Base-by-base conservation (phyloP, 2,113 vertebrate genomes). In the Elgaria multicarinata region DNA sequence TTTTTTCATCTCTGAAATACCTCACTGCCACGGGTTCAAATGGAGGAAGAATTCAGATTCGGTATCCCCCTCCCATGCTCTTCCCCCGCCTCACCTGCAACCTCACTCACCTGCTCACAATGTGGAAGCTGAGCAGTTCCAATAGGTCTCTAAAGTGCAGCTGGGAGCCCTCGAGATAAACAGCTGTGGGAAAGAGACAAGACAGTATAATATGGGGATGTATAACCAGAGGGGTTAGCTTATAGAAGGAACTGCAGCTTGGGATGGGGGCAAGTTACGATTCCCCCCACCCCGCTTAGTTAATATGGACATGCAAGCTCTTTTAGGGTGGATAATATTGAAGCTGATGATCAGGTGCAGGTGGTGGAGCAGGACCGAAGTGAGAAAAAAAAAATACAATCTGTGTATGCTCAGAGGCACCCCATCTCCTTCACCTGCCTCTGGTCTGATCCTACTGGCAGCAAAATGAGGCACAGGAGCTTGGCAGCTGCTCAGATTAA, bases 61-160 rank as follows among this genome's bases (percentile, higher is more conserved):
- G 14, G 33, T 9, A 33, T 13, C 14, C 3, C 87, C 36, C 3
- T 78, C 36, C 6, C 39, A 13, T 1, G 10, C 6, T 6, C 50
- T 12, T 76, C 39, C 39, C 6, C 8, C 3, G 6, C 12, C 74
- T 42, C 39, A 76, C 9, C 39, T 18, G 84, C 7, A 53, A 7
- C 42, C 44, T 16, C 6, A 24, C 90, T 95, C 95, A 98, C 98
- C 98, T 98, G 96, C 98, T 98, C 83, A 98, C 94, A 55, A 97
- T 96, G 88, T 98, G 98, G 94, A 98, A 98, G 74, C 96, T 91
- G 83, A 98, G 94, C 82, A 98, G 95, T 75, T 98, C 97, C 90
- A 97, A 93, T 86, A 98, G 90, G 89, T 98, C 97, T 5, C 95
- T 93, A 94, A 98, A 98, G 33, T 95, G 96, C 64, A 98, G 95